Evolutionary conservation across 1,140 invertebrate species (phyloP).

Genomic region (Condylostylus longicornis): DNA sequence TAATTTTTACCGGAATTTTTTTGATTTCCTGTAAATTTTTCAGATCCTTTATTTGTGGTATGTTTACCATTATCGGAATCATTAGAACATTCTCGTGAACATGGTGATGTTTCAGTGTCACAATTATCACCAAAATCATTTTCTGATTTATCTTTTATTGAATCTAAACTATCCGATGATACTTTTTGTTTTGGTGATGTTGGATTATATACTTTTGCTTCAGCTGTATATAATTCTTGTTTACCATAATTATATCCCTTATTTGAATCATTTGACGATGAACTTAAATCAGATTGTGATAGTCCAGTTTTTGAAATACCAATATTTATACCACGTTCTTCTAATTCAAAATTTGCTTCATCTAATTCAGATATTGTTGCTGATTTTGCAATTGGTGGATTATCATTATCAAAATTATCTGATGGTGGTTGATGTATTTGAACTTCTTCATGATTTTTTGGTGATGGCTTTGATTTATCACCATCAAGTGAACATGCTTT

Average conservation of each 20-base stretch:
- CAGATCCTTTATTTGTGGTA: too few species aligned
- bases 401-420: slow-evolving; percentile 3
- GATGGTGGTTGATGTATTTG: slow-evolving; percentile 27
- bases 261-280: slow-evolving; percentile 50
- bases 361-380: slow-evolving; percentile 37
- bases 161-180: too few species aligned
- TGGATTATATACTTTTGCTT: slow-evolving; percentile 46
- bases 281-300: slow-evolving; percentile 58
- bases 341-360: slow-evolving; percentile 16
- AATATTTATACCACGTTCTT: slow-evolving; percentile 19
- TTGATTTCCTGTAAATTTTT: too few species aligned
- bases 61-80: too few species aligned
- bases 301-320: slow-evolving; percentile 49
- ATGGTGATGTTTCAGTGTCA: too few species aligned
- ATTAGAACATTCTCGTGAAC: too few species aligned
- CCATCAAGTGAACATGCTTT: slow-evolving; percentile 2
- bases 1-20: too few species aligned
- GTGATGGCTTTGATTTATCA: slow-evolving; percentile 15
- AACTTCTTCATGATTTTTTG: slow-evolving; percentile 27
- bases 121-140: too few species aligned
- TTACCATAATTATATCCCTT: slow-evolving; percentile 60
- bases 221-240: slow-evolving; percentile 57
- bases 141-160: too few species aligned
- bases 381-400: slow-evolving; percentile 20
- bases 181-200: slow-evolving; percentile 13